Evolutionary conservation across 2,888 invertebrate species (phyloP).

Genomic region (Sthenelais limicola): DNA sequence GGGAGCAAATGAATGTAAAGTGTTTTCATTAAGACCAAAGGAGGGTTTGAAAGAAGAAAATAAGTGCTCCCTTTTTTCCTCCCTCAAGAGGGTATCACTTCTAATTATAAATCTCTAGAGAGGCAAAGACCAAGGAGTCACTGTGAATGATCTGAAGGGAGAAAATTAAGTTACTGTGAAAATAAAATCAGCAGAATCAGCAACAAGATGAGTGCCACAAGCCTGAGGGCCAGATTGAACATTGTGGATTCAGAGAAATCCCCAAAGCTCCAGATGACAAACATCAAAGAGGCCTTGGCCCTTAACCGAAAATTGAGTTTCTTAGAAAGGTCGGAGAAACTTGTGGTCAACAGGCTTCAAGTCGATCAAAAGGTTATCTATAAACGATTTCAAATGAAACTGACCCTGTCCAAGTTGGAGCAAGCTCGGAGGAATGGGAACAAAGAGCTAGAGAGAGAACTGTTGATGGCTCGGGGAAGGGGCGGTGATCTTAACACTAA

Average conservation of each 20-base stretch:
- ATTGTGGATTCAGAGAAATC: conserved; percentile 21
- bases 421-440: conserved; percentile 12
- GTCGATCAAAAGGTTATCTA: conserved; percentile 15
- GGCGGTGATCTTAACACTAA: neutral
- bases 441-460: neutral
- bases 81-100: too few species aligned
- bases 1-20: too few species aligned
- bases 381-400: neutral
- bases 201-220: conserved; percentile 14
- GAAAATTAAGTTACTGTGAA: too few species aligned
- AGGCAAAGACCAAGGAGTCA: too few species aligned
- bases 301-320: neutral
- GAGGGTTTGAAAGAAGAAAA: too few species aligned
- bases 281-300: neutral
- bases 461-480: neutral
- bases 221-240: neutral
- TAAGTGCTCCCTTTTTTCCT: too few species aligned
- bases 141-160: too few species aligned
- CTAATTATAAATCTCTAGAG: too few species aligned
- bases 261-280: conserved; percentile 6
- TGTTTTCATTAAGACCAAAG: too few species aligned
- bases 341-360: conserved; percentile 1
- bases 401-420: conserved; percentile 2
- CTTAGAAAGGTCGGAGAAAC: conserved; percentile 10
- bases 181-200: too few species aligned